Evolutionary conservation across 2,888 invertebrate species (phyloP).

Genomic region (Blera fallax): DNA sequence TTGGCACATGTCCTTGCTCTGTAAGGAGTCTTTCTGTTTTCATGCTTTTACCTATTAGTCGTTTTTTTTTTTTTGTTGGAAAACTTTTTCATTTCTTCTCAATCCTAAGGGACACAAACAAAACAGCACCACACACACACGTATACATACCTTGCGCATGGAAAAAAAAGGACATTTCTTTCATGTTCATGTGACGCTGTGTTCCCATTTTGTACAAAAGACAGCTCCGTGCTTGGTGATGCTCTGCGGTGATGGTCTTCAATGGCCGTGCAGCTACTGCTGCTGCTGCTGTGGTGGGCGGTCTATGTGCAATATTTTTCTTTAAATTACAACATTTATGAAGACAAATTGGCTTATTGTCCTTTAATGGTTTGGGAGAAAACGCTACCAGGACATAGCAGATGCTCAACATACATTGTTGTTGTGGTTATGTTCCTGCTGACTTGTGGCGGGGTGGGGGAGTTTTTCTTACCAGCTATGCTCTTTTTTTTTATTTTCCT

Average conservation of each 20-base stretch:
- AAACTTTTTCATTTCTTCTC: conserved; percentile 56
- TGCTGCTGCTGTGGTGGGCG: conserved; percentile 47
- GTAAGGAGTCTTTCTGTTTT: neutral
- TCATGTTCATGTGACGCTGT: conserved; percentile 57
- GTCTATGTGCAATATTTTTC: conserved; percentile 72
- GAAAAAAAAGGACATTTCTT: conserved; percentile 44
- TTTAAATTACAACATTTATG: conserved; percentile 73
- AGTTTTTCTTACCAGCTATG: conserved; percentile 23
- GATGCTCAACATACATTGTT: conserved; percentile 62
- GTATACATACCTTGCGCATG: neutral
- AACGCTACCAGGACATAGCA: conserved; percentile 33
- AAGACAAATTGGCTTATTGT: conserved; percentile 73
- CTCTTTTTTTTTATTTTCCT: conserved; percentile 44
- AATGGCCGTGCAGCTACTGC: conserved; percentile 37
- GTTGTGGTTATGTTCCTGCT: conserved; percentile 64
- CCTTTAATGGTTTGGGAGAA: conserved; percentile 71
- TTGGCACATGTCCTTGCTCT: conserved; percentile 60
- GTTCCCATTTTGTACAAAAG: conserved; percentile 61
- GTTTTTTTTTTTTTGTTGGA: neutral
- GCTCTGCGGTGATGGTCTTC: conserved; percentile 54
- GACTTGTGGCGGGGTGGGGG: conserved; percentile 20
- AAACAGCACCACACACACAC: conserved; percentile 34
- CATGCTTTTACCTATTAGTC: neutral
- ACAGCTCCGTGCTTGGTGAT: conserved; percentile 35
- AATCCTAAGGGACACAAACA: conserved; percentile 58